A percentile compares a stretch with the other conserved stretches of the same genome.
Conservation (phyloP, 2,113 vertebrate species). For the Cichladusa arquata region DNA sequence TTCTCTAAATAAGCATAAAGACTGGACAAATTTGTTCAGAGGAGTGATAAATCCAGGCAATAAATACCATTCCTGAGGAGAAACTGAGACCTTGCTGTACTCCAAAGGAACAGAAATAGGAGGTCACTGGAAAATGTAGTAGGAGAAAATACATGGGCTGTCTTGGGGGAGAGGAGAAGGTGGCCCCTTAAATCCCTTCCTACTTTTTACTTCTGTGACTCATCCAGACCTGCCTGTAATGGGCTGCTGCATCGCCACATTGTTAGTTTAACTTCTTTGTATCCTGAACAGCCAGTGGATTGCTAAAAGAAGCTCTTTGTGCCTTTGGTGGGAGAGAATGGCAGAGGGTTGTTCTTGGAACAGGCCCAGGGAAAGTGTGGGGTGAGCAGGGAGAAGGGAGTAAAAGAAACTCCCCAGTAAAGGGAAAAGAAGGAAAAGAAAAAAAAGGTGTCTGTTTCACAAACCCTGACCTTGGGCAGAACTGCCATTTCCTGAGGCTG, state of each 20-base stretch:
- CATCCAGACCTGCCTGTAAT: conserved; percentile 38
- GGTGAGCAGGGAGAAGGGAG: conserved; percentile 3
- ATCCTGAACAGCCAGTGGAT: conserved; percentile 11
- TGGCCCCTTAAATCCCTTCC: conserved; percentile 46
- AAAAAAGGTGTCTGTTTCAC: neutral
- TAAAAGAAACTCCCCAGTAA: neutral
- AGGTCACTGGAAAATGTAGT: neutral
- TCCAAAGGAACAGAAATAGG: neutral
- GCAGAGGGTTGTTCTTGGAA: conserved; percentile 53
- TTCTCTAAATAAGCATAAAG: neutral
- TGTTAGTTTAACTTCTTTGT: conserved; percentile 62
- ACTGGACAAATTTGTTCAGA: neutral
- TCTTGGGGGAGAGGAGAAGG: conserved; percentile 16
- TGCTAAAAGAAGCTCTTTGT: conserved; percentile 58
- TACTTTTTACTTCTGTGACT: conserved; percentile 22
- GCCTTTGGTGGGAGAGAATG: conserved; percentile 46
- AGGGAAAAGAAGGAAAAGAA: neutral
- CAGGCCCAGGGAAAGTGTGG: conserved; percentile 44
- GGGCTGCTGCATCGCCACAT: neutral
- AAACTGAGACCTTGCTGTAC: neutral
- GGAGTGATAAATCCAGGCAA: neutral
- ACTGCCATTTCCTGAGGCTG: neutral
- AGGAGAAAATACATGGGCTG: neutral
- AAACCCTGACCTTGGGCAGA: neutral
- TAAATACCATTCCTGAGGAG: neutral